Base-by-base conservation (phyloP, 1,140 invertebrate species). In the Cydia splendana region DNA sequence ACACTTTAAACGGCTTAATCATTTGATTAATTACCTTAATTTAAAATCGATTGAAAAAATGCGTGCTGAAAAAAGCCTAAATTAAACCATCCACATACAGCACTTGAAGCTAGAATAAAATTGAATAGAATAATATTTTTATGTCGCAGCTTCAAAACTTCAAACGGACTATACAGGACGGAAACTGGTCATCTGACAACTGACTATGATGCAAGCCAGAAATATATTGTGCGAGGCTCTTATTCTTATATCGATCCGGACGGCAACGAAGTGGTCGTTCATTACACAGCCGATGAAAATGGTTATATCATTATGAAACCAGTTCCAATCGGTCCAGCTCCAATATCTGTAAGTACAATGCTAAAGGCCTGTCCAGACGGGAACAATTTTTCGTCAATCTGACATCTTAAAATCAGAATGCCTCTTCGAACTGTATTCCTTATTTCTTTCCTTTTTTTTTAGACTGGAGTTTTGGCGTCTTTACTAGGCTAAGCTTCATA, bases 221-320 rank as follows among this genome's bases (percentile, higher is more conserved):
- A 62, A 10, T 62, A 62, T 62, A 20, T 20, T 20, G 57, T 62
- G n/a, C 57, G 57, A 15, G 82, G 83, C 9, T 48, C 18, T n/a
- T 83, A 81, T 73, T 74, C 65, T 2, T 85, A 79, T 67, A 79
- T 73, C n/a, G 82, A 78, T 18, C 65, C 80, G 24, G 81, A 85
- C 5, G 87, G 85, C 15, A 38, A 76, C 45, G 9, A 6, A 18
- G 67, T 79, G 28, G 28, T 7, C 7, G 62, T 84, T 2, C 7
- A 65, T 28, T 88, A 86, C n/a, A 82, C 20, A 57, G 84, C 85
- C 13, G 85, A 85, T 77, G 77, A 82, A 20, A 83, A 81, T 65
- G 87, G 87, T 69, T 88, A 80, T 51, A 38, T 75, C 12, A 34
- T 81, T 62, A 6, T 20, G n/a, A 62, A 62, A 62, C 57, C 57